Base-by-base conservation (phyloP, 2,113 vertebrate genomes). In the Tragelaphus imberbis region DNA sequence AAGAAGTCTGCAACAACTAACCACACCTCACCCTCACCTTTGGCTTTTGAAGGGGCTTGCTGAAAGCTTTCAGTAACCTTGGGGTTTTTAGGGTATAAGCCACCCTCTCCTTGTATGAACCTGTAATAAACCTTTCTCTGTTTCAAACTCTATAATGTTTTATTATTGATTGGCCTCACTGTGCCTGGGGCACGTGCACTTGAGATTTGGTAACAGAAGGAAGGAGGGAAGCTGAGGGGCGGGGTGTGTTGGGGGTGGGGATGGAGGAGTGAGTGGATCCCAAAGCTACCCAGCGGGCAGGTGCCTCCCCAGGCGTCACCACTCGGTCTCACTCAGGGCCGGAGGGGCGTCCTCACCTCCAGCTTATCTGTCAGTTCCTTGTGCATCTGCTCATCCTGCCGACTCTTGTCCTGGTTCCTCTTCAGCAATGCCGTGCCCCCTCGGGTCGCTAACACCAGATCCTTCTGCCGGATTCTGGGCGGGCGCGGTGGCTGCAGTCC, bases 381-480 rank as follows among this genome's bases (percentile, higher is more conserved):
- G 99, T 99, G 99, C 99, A 99, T 99, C 96, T 99, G 99, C 98
- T 99, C 99, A 98, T 99, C 99, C 99, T 99, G 99, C 98, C 99
- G 99, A 97, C 99, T 99, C 99, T 99, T 98, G 98, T 99, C 99
- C 98, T 99, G 99, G 99, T 99, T 99, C 98, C 99, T 97, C 98
- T 99, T 99, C 82, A 99, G 99, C 98, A 99, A 98, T 33, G 99
- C 99, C 98, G 99, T 99, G 91, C 99, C 99, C 81, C 99, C 99
- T 98, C 99, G 99, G 97, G 99, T 99, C 98, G 99, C 99, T 98
- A 99, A 98, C 98, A 99, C 98, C 99, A 99, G 98, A 97, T 99
- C 99, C 98, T 99, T 99, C 94, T 99, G 99, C 75, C 99, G 99
- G 98, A 99, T 99, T 98, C 98, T 98, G 98, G 98, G 98, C 96